These are phyloP conservation scores for Rhineura floridana DNA, from an alignment of 2,113 vertebrate genomes.

Conservation along the genomic window DNA sequence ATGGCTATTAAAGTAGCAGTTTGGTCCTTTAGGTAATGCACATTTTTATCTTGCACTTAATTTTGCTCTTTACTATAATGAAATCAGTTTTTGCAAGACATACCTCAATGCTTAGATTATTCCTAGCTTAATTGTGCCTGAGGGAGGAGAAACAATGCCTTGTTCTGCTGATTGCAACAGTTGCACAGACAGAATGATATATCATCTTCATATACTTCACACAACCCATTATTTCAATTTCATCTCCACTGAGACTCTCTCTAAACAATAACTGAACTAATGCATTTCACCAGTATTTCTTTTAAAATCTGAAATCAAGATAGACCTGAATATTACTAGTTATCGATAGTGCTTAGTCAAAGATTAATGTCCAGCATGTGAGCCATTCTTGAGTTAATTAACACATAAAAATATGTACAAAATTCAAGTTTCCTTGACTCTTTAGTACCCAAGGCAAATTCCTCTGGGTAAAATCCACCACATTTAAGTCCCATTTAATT, in stretches of 20 bases:
- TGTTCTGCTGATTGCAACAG: not conserved
- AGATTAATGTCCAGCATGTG: not conserved
- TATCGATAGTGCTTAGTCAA: not conserved
- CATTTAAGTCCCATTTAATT: not conserved
- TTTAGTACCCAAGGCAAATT: not conserved
- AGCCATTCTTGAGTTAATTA: not conserved
- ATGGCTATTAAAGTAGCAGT: constrained; percentile 19
- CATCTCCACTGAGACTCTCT: not conserved
- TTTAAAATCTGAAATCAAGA: not conserved
- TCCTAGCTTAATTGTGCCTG: constrained; percentile 30
- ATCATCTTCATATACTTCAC: not conserved
- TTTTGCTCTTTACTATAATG: constrained; percentile 31
- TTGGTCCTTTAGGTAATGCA: not conserved
- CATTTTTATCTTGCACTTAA: constrained; percentile 44
- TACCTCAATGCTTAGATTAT: constrained; percentile 40
- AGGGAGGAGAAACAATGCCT: not conserved
- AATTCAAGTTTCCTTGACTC: not conserved
- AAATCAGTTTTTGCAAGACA: constrained; percentile 33
- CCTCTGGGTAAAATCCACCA: not conserved
- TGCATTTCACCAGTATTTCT: not conserved
- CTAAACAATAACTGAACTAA: not conserved
- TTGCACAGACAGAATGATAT: constrained; percentile 12
- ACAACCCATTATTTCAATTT: constrained; percentile 4
- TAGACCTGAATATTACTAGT: not conserved
- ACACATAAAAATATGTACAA: not conserved